Evolutionary conservation across 2,797 vertebrate genomes (phyloP), one percentile per base, ranked within the genome.

Genomic region (Cephalopachus bancanus): DNA sequence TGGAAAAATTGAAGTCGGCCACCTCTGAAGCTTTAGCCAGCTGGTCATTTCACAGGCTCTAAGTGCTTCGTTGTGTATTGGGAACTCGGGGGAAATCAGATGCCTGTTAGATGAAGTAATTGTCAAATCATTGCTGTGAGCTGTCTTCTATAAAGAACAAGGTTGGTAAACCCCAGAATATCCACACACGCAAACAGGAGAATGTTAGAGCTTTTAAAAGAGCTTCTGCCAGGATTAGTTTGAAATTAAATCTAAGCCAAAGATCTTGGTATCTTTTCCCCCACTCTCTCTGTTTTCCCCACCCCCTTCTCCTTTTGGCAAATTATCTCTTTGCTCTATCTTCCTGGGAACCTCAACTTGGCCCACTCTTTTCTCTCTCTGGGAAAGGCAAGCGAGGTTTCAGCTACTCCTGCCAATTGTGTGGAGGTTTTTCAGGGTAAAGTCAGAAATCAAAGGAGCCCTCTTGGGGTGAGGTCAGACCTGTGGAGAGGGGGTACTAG

Each of bases 1-100:
- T 94, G 93, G 97, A 83, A 90, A 96, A 92, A 76, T 97, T 88
- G 93, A 96, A 96, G 87, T 19, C 16, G 7, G 20, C 71, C 72
- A 67, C 62, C 71, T 93, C 72, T 7, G 24, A 79, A 87, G 75
- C 59, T 64, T 91, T n/a, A 55, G 64, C 57, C 79, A n/a, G 57
- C 83, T 57, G 60, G 64, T 69, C 83, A 30, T 49, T 69, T 94
- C 85, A 83, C 76, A 49, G 5, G 87, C 55, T 75, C 37, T 44
- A 9, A 75, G 65, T 24, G 53, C n/a, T 59, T 53, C 10, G 0
- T 64, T 89, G 71, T 51, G 14, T 57, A 4, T 7, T 64, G 75
- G 92, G 79, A 84, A 81, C 15, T 9, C 3, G 30, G 80, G 79
- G 95, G 96, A 91, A 91, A 44, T 83, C 55, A 62, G 76, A 28